Conservation (phyloP, 1,140 invertebrate species). For the Apolygus lucorum region DNA sequence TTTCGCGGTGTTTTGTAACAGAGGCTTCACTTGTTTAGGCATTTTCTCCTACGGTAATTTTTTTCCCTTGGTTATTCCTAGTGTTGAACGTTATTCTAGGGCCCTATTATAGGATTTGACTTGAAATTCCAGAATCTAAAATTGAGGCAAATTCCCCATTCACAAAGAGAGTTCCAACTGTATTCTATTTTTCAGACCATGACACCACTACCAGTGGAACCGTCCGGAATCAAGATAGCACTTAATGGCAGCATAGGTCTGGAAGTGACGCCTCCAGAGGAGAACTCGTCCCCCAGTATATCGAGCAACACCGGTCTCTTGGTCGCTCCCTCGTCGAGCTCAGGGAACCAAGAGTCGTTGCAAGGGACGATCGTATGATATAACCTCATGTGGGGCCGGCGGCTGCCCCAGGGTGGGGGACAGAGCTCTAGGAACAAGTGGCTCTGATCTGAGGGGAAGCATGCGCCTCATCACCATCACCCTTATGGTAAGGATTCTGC, state of each 20-base stretch:
- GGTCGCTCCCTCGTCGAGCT: conserved; percentile 39
- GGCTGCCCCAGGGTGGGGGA: conserved; percentile 43
- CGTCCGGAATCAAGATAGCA: conserved; percentile 69
- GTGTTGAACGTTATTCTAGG: too few species aligned
- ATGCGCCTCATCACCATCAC: not conserved
- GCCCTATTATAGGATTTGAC: too few species aligned
- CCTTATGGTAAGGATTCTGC: not conserved
- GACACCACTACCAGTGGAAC: conserved; percentile 27
- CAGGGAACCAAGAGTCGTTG: conserved; percentile 58
- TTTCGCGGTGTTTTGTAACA: too few species aligned
- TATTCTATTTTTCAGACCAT: conserved; percentile 28
- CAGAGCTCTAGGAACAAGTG: conserved; percentile 58
- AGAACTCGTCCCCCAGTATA: conserved; percentile 45
- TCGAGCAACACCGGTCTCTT: conserved; percentile 47
- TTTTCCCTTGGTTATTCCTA: too few species aligned
- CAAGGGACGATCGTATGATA: conserved; percentile 88
- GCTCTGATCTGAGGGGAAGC: conserved; percentile 42
- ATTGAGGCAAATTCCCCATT: too few species aligned
- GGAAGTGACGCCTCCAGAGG: conserved; percentile 74
- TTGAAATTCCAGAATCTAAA: too few species aligned
- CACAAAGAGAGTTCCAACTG: too few species aligned
- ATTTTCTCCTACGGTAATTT: too few species aligned
- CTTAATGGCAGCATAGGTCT: conserved; percentile 76
- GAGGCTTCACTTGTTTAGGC: too few species aligned
- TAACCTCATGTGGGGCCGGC: conserved; percentile 79